Base-by-base conservation (phyloP, 2,113 vertebrate genomes). In the Brachirus orientalis region DNA sequence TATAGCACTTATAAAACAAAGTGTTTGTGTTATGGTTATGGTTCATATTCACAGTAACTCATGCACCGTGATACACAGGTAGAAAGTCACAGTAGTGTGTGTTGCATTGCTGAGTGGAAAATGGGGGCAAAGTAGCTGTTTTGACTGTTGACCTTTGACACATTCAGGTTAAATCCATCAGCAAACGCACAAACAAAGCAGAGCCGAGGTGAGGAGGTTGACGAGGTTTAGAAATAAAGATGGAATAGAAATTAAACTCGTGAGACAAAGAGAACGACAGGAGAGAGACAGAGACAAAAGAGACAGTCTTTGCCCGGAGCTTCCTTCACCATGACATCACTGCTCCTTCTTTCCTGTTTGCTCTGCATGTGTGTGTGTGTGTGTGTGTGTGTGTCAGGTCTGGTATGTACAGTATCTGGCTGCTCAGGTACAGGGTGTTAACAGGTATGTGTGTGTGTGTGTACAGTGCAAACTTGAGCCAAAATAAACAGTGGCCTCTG, bases 401-500 rank as follows among this genome's bases (percentile, higher is more conserved):
- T 65, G 58, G 61, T 40, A 48, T 81, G 28, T 28, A 28, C 28
- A 28, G 56, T 36, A 35, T 58, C 8, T 17, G 14, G 19, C 38
- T 48, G 40, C 63, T 73, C 54, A 79, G 76, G 77, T 77, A 41
- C 38, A 57, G 59, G 13, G 59, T 56, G 74, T 76, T 43, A 52
- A 46, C 52, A 60, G 51, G 56, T 79, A 52, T 81, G 52, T 43
- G 11, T 73, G 17, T 79, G 51, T 53, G 14, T 79, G 50, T 48
- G 10, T 63, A 28, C 38, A 63, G 61, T 69, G 45, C 53, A 83
- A 78, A 84, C 63, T 73, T 2, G 6, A 22, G 19, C 45, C 41
- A 54, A 8, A 66, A 53, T 58, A 75, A 86, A 88, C 80, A 64
- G 14, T 50, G 59, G 28, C 59, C 63, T 81, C 38, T 6, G 2